Evolutionary conservation across 2,113 vertebrate genomes (phyloP).

Genomic region (Noturus placidus): DNA sequence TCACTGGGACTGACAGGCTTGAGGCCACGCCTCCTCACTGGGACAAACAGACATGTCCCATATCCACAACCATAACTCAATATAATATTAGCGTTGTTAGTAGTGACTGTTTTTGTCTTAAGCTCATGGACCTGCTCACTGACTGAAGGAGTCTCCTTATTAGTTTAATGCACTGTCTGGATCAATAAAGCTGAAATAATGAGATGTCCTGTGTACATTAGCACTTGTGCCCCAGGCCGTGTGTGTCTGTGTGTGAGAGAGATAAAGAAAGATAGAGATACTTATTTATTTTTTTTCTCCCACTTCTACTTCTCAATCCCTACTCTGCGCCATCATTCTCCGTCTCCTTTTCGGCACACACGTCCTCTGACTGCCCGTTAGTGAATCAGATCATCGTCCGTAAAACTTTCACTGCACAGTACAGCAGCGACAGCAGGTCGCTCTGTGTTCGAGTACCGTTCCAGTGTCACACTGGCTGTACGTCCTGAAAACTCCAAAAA

Average conservation of each 20-base stretch:
- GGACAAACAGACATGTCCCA: not conserved
- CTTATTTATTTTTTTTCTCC: not conserved
- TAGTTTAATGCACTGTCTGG: slow-evolving; percentile 17
- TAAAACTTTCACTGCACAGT: not conserved
- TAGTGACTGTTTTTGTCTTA: not conserved
- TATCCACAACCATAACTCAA: not conserved
- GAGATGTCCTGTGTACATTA: not conserved
- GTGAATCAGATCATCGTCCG: not conserved
- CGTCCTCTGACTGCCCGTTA: slow-evolving; percentile 1
- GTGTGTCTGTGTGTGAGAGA: not conserved
- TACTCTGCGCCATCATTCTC: slow-evolving; percentile 13
- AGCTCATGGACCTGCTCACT: not conserved
- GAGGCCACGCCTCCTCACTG: not conserved
- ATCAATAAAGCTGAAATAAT: slow-evolving; percentile 23
- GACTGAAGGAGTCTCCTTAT: not conserved
- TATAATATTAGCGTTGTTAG: not conserved
- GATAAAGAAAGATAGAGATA: not conserved
- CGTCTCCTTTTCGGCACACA: not conserved
- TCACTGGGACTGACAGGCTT: not conserved
- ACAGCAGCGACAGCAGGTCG: not conserved
- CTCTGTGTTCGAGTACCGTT: not conserved
- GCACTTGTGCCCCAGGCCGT: not conserved
- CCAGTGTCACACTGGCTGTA: not conserved
- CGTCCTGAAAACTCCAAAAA: not conserved
- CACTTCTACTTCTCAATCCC: slow-evolving; percentile 20